Percentiles rank a stretch among this genome's conserved stretches.
These are phyloP conservation scores for Philonicus albiceps DNA, from an alignment of 2,888 invertebrate species.

Conservation along the genomic window DNA sequence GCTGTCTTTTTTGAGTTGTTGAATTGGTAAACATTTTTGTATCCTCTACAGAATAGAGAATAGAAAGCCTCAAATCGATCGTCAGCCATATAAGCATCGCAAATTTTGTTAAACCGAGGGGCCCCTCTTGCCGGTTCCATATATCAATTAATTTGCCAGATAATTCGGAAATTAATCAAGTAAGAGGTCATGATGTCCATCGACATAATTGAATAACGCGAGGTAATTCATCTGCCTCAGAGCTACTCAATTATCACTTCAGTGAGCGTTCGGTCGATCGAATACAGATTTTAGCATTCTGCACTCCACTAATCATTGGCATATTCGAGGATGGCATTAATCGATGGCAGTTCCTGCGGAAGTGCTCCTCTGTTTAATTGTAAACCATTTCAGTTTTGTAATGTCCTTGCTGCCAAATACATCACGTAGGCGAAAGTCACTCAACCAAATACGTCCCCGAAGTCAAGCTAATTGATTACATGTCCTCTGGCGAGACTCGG, in stretches of 20 bases:
- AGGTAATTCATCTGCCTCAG: constrained; percentile 11
- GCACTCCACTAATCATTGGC: not conserved
- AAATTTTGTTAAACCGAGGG: not conserved
- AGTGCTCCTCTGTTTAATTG: not conserved
- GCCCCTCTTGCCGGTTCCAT: not conserved
- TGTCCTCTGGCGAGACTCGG: not conserved
- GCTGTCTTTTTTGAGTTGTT: not conserved
- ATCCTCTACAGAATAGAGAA: not conserved
- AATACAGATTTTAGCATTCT: constrained; percentile 18
- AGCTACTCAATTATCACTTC: constrained; percentile 21
- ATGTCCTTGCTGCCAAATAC: not conserved
- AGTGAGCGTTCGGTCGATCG: not conserved
- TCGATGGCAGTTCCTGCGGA: not conserved
- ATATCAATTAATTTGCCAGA: constrained; percentile 2
- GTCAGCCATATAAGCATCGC: not conserved
- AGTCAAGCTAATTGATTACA: constrained; percentile 19
- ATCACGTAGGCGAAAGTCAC: not conserved
- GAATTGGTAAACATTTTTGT: not conserved
- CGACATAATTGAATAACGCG: constrained; percentile 15
- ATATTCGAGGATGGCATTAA: not conserved
- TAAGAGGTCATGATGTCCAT: not conserved
- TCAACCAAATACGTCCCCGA: constrained; percentile 4
- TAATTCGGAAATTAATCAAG: constrained; percentile 15
- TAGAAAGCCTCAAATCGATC: not conserved
- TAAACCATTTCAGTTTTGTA: not conserved